Conservation (phyloP, 2,797 vertebrate species). For the Huso huso region DNA sequence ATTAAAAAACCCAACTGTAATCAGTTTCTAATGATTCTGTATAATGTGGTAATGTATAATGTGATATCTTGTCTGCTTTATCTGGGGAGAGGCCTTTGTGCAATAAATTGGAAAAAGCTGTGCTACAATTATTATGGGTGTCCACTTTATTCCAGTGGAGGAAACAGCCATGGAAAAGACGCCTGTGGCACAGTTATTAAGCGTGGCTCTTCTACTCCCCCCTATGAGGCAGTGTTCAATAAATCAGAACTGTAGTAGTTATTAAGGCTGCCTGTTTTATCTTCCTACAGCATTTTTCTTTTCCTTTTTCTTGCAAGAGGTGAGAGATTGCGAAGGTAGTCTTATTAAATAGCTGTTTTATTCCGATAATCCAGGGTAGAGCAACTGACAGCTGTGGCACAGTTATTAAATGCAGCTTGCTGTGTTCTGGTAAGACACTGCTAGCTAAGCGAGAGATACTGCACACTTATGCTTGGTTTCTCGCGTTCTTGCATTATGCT, state of each 20-base stretch:
- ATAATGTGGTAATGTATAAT: too few species aligned
- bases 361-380: background rate
- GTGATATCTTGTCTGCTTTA: too few species aligned
- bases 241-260: background rate
- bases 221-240: constrained; percentile 6
- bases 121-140: constrained; percentile 1
- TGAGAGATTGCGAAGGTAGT: background rate
- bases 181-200: constrained; percentile 1
- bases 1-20: too few species aligned
- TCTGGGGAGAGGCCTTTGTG: background rate
- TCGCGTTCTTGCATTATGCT: too few species aligned
- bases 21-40: too few species aligned
- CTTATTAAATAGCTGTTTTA: background rate
- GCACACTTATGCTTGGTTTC: too few species aligned
- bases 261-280: constrained; percentile 2
- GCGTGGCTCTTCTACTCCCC: background rate
- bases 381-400: background rate
- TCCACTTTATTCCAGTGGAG: background rate
- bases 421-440: background rate
- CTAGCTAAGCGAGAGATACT: background rate
- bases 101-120: background rate
- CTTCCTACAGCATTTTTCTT: background rate
- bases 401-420: background rate
- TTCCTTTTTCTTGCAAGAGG: background rate
- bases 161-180: background rate